phyloP scores from a whole-genome alignment of 2,113 vertebrate genomes.

The Pongo pygmaeus region DNA sequence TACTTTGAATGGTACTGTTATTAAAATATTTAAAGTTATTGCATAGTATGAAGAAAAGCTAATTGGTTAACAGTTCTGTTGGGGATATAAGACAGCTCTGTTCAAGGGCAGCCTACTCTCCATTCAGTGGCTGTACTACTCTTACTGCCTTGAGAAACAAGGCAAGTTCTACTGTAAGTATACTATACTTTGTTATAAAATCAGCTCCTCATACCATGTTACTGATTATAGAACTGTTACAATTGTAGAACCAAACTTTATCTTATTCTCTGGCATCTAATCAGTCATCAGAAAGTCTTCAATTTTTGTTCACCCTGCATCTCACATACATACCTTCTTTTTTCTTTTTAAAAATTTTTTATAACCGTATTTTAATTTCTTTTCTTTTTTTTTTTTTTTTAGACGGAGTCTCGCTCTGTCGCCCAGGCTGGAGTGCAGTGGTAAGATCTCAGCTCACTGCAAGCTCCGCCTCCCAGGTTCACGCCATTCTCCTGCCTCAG shows the following conservation, averaged over 20 bases:
- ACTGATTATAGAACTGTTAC: neutral
- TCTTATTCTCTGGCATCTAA: neutral
- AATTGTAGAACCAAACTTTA: neutral
- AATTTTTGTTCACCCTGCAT: neutral
- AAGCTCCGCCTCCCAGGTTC: too few relatives aligned
- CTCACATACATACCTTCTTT: neutral
- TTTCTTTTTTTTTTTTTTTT: too few relatives aligned
- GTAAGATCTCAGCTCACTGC: too few relatives aligned
- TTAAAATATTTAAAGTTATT: neutral
- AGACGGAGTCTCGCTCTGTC: fast-evolving
- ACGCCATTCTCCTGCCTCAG: too few relatives aligned
- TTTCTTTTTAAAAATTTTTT: too few relatives aligned
- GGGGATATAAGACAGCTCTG: neutral
- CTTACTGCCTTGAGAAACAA: neutral
- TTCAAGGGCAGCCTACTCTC: neutral
- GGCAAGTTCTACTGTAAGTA: neutral
- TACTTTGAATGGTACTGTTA: neutral
- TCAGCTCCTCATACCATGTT: neutral
- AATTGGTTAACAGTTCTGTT: neutral
- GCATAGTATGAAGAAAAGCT: neutral
- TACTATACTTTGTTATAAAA: neutral
- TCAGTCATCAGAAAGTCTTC: neutral
- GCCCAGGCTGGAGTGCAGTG: too few relatives aligned
- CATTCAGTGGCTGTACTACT: neutral
- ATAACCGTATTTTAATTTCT: too few relatives aligned